These are phyloP conservation scores for Yponomeuta cagnagella DNA, from an alignment of 2,888 invertebrate species.

Conservation along the genomic window DNA sequence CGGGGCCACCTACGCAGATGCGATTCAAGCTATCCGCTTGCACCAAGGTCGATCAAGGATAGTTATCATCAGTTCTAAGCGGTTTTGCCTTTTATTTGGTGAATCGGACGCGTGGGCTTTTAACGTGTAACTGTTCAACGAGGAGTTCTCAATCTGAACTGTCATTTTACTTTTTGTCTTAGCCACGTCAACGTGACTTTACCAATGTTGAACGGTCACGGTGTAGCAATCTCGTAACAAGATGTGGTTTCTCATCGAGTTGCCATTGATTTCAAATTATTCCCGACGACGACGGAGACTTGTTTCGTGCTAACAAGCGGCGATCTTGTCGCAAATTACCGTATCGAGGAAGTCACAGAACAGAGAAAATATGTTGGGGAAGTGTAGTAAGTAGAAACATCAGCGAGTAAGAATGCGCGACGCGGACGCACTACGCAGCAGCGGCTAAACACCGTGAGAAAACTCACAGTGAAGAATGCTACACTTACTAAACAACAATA, in stretches of 20 bases:
- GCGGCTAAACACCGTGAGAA: slow-evolving; percentile 38
- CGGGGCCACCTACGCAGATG: not conserved
- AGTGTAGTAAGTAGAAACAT: slow-evolving; percentile 16
- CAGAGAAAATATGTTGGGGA: not conserved
- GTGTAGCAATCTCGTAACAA: slow-evolving; percentile 4
- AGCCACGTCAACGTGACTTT: not conserved
- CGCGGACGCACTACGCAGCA: slow-evolving; percentile 16
- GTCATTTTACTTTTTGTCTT: not conserved
- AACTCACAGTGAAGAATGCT: slow-evolving; percentile 21
- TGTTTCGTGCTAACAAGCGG: not conserved
- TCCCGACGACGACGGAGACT: not conserved
- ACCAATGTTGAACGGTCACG: slow-evolving; percentile 10
- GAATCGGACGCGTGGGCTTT: not conserved
- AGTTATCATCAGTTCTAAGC: not conserved
- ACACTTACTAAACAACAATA: not conserved
- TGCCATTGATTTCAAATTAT: slow-evolving; percentile 15
- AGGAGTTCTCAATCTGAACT: not conserved
- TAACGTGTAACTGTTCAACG: not conserved
- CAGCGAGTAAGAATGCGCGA: slow-evolving; percentile 19
- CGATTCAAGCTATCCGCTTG: not conserved
- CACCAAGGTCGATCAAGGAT: not conserved
- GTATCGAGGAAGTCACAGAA: slow-evolving; percentile 1
- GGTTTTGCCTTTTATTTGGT: not conserved
- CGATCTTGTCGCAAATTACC: slow-evolving; percentile 13
- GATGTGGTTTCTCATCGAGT: slow-evolving; percentile 11